Evolutionary conservation across 2,888 invertebrate genomes (phyloP), one percentile per base, ranked within the genome.

Genomic region (Leptinotarsa rubiginosa): DNA sequence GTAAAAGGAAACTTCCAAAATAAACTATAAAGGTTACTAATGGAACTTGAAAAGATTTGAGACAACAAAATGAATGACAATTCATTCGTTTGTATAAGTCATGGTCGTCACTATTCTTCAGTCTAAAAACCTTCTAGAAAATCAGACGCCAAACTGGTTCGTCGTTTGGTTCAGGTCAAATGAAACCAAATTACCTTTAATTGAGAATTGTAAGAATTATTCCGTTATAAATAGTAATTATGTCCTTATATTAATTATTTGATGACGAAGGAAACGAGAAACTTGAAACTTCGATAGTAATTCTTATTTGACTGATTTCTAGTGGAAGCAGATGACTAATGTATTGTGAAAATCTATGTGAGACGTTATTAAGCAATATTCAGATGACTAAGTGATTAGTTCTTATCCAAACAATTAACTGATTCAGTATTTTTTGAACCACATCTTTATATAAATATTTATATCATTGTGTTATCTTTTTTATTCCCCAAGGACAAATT

Each of bases 371-470:
- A 20, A 52, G 52, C 10, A n/a, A 52, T 52, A 18, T 22, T 56
- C 22, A 56, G 56, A 56, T 22, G 56, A 22, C 56, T 56, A 22
- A 56, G 15, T 56, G 12, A 56, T 20, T 52, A 52, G 52, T 18
- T 18, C 10, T 52, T 52, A 18, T 18, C 12, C 56, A 56, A 56
- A 56, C 56, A 56, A 56, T 20, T 15, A 56, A 22, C 20, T 56
- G 56, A 56, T 56, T 56, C 56, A 56, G 18, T 56, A 41, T 56
- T 18, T 56, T 56, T 56, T 56, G 15, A 56, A 56, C 56, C 22
- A 4, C 56, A 56, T 22, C 18, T 56, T 16, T 22, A 56, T 13
- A 18, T 54, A 50, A 50, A 50, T 50, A 50, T 50, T 16, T 54
- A 22, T 56, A 56, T 56, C 22, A 15, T 56, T 56, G 4, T 25